Base-by-base conservation (phyloP, 2,888 invertebrate species). In the Zele albiditarsus region DNA sequence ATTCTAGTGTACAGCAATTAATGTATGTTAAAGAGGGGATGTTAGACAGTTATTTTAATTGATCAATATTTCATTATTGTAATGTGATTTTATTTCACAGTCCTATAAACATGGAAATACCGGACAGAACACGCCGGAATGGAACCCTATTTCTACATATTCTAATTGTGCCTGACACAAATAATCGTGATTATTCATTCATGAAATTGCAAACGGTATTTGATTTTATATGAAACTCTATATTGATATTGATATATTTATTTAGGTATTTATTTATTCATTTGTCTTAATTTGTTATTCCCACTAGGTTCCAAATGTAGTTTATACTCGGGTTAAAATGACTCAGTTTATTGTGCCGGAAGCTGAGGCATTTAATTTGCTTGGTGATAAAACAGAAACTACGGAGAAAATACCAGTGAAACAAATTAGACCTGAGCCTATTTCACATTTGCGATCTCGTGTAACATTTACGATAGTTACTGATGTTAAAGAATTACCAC, bases 101-200 rank as follows among this genome's bases (percentile, higher is more conserved):
- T 83, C 91, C 92, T 67, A 85, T 96, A 31, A 91, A 90, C 71
- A 88, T 98, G 71, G 91, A 93, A 79, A 90, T 98, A 79, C 96
- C 97, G 3, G 89, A 90, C 27, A 93, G 92, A 87, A 96, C 95
- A 0, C 91, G 95, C 16, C 92, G 93, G 74, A 98, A 98, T 91
- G 98, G 98, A 0, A 95, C 95, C 6, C 87, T 98, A 63, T 95
- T 91, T 85, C 92, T 97, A 85, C 96, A 97, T 88, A 92, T 95
- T 1, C 91, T 94, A 66, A 85, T 95, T 46, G 91, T 94, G 23
- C 92, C 94, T 69, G 89, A 92, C 76, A 92, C 92, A 38, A 89
- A 90, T 27, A 90, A 86, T 46, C 90, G 91, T 2, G 84, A 91
- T 0, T 91, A 92, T 73, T 89, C 90, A 25, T 93, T 94, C 88